These are phyloP conservation scores for Seriola rivoliana DNA, from an alignment of 2,113 vertebrate species.

Conservation along the genomic window DNA sequence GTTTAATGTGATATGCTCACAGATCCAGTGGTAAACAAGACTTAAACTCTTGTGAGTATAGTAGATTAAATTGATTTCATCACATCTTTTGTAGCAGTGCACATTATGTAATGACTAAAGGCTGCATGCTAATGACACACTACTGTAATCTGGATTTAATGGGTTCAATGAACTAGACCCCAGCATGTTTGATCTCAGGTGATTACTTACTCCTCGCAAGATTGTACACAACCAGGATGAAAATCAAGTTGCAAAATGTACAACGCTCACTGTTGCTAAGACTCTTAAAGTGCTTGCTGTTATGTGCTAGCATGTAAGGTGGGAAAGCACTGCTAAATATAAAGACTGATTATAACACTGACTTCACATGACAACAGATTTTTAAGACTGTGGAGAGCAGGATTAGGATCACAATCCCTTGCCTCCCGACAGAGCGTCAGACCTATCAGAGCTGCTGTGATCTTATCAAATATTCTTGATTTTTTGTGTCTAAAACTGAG, in stretches of 20 bases:
- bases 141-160: constrained; percentile 24
- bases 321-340: background rate
- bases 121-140: background rate
- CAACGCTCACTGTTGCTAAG: no score
- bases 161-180: constrained; percentile 10
- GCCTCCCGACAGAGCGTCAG: background rate
- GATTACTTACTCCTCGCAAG: constrained; percentile 1
- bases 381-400: background rate
- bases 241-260: background rate
- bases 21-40: background rate
- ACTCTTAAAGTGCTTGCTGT: background rate
- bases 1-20: background rate
- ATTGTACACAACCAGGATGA: constrained; percentile 4
- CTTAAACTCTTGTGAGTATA: background rate
- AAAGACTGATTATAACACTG: background rate
- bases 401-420: background rate
- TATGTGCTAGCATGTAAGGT: background rate
- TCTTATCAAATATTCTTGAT: background rate
- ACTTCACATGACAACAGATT: background rate
- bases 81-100: background rate
- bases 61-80: background rate
- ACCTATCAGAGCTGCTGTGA: background rate
- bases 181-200: constrained; percentile 8
- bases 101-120: constrained; percentile 1
- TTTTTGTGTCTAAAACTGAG: background rate